A percentile compares a stretch with the other conserved stretches of the same genome.
Conservation (phyloP, 2,797 vertebrate genomes). For the Podarcis lilfordi region DNA sequence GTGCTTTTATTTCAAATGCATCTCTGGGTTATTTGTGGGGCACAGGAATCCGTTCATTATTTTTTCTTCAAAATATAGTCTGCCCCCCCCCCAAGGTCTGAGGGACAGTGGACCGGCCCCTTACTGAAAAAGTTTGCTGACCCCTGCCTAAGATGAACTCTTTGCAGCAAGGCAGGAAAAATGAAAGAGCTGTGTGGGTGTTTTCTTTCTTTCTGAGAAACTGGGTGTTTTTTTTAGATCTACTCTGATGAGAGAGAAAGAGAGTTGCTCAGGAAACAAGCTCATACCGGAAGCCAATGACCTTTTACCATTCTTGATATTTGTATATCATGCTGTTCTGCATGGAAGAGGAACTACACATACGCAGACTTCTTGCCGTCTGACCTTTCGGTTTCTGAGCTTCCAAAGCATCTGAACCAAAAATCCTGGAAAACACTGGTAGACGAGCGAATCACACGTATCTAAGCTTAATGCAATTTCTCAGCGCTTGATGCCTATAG, state of each 20-base stretch:
- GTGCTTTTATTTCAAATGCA: too few species aligned
- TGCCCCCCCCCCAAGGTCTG: too few species aligned
- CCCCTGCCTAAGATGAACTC: background rate
- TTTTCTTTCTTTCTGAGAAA: conserved; percentile 61
- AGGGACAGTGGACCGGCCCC: too few species aligned
- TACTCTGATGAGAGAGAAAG: background rate
- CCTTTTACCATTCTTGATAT: conserved; percentile 61
- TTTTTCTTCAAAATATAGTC: too few species aligned
- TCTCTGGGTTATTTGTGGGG: too few species aligned
- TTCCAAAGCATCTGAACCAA: background rate
- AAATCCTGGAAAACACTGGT: background rate
- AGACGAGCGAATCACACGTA: background rate
- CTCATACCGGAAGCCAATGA: conserved; percentile 61
- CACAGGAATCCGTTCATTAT: too few species aligned
- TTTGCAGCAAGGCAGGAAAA: conserved; percentile 26
- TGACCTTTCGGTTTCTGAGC: background rate
- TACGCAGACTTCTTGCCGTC: background rate
- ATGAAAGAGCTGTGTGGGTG: conserved; percentile 56
- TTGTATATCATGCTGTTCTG: conserved; percentile 49
- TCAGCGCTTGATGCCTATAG: background rate
- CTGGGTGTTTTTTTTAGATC: conserved; percentile 51
- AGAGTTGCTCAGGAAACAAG: conserved; percentile 65
- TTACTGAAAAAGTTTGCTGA: too few species aligned
- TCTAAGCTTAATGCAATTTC: background rate
- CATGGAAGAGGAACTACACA: conserved; percentile 10